These are phyloP conservation scores for Sula dactylatra DNA, from an alignment of 2,113 vertebrate species.

Conservation along the genomic window DNA sequence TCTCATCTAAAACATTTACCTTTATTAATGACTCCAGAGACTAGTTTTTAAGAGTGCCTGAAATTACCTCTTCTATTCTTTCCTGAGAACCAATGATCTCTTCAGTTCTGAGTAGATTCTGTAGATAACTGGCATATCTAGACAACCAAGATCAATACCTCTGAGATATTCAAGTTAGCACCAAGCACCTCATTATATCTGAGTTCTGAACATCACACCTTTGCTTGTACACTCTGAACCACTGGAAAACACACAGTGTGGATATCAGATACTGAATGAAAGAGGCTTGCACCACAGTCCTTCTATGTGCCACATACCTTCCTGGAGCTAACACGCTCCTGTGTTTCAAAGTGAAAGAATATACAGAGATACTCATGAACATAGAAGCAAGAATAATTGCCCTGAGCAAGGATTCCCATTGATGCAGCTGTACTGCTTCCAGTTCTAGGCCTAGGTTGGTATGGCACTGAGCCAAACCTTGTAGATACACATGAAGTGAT, in stretches of 20 bases:
- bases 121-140: not conserved
- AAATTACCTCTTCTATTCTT: not conserved
- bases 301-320: not conserved
- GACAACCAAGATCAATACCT: not conserved
- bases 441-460: not conserved
- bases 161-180: not conserved
- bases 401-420: not conserved
- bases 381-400: not conserved
- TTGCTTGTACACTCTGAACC: not conserved
- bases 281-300: not conserved
- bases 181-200: not conserved
- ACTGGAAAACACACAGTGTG: not conserved
- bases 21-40: not conserved
- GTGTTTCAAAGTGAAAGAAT: not conserved
- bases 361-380: not conserved
- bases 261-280: not conserved
- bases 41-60: not conserved
- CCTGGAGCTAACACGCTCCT: not conserved
- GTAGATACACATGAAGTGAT: not conserved
- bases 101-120: not conserved
- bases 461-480: not conserved
- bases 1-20: not conserved
- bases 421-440: not conserved
- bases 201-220: not conserved
- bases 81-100: not conserved